Conservation (phyloP, 2,113 vertebrate genomes). For the Coryphaenoides rupestris region DNA sequence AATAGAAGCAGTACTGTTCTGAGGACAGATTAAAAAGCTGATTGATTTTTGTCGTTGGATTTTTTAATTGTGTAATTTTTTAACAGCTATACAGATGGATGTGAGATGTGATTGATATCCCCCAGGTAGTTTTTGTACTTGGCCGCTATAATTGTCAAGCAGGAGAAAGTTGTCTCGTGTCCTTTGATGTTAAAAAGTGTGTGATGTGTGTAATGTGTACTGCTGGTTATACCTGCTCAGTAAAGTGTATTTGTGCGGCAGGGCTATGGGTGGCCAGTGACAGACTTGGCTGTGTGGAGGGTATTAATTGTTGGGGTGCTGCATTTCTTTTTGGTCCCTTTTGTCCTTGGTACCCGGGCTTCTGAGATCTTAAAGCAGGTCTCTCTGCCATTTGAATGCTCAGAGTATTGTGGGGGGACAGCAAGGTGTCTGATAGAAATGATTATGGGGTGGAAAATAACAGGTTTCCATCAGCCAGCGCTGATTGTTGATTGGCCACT, state of each 20-base stretch:
- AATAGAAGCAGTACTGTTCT: background rate
- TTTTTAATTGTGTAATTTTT: background rate
- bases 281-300: slow-evolving; percentile 10
- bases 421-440: slow-evolving; percentile 69
- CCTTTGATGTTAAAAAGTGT: no score
- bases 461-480: slow-evolving; percentile 61
- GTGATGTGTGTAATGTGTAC: no score
- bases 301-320: background rate
- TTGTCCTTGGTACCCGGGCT: slow-evolving; percentile 47
- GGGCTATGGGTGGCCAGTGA: slow-evolving; percentile 6
- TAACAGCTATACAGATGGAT: background rate
- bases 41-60: background rate
- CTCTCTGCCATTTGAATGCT: slow-evolving; percentile 61
- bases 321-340: background rate
- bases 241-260: no score
- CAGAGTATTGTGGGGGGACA: slow-evolving; percentile 56
- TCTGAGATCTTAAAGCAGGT: slow-evolving; percentile 35
- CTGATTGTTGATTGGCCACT: slow-evolving; percentile 79
- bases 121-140: background rate
- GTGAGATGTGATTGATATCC: background rate
- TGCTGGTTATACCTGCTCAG: no score
- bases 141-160: no score
- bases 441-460: slow-evolving; percentile 77
- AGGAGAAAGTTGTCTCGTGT: no score
- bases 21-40: no score